A percentile compares a stretch with the other conserved stretches of the same genome.
These are phyloP conservation scores for Stomatorhinus walkeri DNA, from an alignment of 2,797 vertebrate genomes.

Conservation along the genomic window DNA sequence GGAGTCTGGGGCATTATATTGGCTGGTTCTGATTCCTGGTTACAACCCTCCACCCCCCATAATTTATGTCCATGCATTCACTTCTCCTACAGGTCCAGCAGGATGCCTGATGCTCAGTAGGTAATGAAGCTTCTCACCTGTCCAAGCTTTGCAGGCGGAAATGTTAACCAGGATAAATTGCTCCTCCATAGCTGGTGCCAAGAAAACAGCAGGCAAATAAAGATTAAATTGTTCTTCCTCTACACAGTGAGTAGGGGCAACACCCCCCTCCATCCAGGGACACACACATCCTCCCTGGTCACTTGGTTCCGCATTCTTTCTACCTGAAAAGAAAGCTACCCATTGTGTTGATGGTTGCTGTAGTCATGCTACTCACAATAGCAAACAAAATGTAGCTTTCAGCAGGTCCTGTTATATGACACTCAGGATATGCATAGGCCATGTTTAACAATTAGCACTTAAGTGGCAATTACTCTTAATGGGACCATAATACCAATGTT, in stretches of 20 bases:
- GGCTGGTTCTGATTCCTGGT: background rate
- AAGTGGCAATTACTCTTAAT: background rate
- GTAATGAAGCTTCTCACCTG: background rate
- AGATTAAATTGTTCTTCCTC: constrained; percentile 4
- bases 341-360: background rate
- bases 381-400: background rate
- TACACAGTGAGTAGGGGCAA: background rate
- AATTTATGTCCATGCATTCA: background rate
- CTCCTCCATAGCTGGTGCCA: background rate
- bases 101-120: background rate
- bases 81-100: background rate
- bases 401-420: background rate
- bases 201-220: background rate
- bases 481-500: background rate
- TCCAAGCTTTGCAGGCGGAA: background rate
- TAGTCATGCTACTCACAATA: background rate
- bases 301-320: constrained; percentile 4
- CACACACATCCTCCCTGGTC: background rate
- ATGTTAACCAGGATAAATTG: background rate
- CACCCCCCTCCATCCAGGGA: background rate
- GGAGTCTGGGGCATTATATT: background rate
- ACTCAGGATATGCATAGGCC: background rate
- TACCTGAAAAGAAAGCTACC: constrained; percentile 4
- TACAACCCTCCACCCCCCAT: background rate
- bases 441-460: background rate